Evolutionary conservation across 2,113 vertebrate genomes (phyloP).

Genomic region (Acanthisitta chloris): DNA sequence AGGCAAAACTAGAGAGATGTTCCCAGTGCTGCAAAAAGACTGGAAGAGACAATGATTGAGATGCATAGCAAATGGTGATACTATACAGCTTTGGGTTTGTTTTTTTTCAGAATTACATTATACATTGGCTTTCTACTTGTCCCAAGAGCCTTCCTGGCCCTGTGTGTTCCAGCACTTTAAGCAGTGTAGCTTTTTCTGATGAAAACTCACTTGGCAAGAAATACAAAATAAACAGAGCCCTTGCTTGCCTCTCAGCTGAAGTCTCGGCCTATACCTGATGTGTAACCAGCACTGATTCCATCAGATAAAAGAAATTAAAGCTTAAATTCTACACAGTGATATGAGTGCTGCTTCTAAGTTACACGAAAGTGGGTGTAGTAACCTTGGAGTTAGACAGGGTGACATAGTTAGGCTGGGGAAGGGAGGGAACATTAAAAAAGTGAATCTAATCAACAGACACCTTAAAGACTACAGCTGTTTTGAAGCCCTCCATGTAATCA

Average conservation of each 20-base stretch:
- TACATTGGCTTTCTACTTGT: neutral
- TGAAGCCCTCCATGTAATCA: neutral
- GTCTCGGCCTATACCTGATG: neutral
- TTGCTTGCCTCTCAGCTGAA: neutral
- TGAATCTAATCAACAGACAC: neutral
- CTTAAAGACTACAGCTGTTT: neutral
- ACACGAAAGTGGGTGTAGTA: neutral
- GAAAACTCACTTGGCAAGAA: neutral
- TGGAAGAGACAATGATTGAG: neutral
- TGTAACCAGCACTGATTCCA: accelerated
- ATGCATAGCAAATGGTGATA: neutral
- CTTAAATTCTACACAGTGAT: neutral
- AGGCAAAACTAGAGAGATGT: neutral
- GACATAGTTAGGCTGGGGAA: neutral
- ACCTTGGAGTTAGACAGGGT: neutral
- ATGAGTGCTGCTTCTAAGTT: neutral
- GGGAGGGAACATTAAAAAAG: neutral
- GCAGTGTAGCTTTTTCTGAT: neutral
- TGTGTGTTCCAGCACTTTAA: neutral
- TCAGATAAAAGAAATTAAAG: neutral
- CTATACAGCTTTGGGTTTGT: neutral
- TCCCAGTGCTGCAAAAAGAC: neutral
- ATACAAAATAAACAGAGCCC: neutral
- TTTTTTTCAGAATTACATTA: neutral
- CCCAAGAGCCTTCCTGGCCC: neutral